phyloP scores from a whole-genome alignment of 2,888 invertebrate species.

The Dryocosmus kuriphilus region DNA sequence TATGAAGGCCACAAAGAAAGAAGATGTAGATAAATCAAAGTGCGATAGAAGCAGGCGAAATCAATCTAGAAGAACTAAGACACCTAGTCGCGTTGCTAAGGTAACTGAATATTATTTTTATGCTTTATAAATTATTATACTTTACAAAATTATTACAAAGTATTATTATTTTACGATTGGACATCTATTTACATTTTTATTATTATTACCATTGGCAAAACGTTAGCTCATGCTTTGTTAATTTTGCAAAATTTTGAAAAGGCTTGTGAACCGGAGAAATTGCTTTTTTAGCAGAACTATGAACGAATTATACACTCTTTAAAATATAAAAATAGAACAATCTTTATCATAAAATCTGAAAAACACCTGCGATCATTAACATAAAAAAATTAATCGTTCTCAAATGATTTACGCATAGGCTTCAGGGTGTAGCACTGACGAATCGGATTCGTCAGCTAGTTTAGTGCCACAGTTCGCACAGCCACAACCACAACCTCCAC shows the following conservation, averaged over 20 bases:
- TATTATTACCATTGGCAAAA: slow-evolving; percentile 19
- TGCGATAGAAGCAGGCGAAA: slow-evolving; percentile 67
- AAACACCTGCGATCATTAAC: neutral
- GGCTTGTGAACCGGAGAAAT: neutral
- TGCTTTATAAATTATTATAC: slow-evolving; percentile 21
- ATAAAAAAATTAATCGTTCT: neutral
- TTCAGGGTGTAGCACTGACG: slow-evolving; percentile 72
- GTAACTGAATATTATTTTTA: slow-evolving; percentile 58
- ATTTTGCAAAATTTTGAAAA: slow-evolving; percentile 9
- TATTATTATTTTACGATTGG: neutral
- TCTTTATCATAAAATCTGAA: neutral
- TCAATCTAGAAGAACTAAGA: slow-evolving; percentile 68
- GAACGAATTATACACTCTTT: neutral
- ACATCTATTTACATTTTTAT: slow-evolving; percentile 24
- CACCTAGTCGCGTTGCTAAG: slow-evolving; percentile 66
- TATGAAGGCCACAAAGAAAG: slow-evolving; percentile 76
- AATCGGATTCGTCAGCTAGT: slow-evolving; percentile 70
- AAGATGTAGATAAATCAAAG: slow-evolving; percentile 71
- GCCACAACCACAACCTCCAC: slow-evolving; percentile 40
- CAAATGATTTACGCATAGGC: slow-evolving; percentile 56
- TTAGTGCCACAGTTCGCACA: slow-evolving; percentile 49
- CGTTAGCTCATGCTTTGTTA: slow-evolving; percentile 27
- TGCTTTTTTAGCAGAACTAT: neutral
- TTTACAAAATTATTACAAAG: slow-evolving; percentile 21
- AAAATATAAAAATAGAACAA: neutral